Percentiles rank a stretch among this genome's conserved stretches.
phyloP scores from a whole-genome alignment of 2,888 invertebrate genomes.

The Stegana nigrithorax region DNA sequence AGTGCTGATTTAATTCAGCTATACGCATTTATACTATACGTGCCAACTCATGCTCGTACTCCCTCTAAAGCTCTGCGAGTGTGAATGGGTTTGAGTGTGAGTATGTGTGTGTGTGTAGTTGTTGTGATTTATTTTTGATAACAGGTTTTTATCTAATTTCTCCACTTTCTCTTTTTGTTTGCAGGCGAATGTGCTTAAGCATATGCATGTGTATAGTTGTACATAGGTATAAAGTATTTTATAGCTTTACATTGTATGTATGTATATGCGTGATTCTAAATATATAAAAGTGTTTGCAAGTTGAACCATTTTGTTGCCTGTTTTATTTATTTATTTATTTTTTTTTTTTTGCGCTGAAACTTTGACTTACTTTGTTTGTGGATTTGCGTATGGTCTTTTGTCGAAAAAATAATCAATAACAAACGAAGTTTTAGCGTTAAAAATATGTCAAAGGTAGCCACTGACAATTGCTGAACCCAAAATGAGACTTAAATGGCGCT shows the following conservation, averaged over 20 bases:
- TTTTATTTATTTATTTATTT: neutral
- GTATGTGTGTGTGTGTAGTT: neutral
- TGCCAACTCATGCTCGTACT: neutral
- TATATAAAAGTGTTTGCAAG: conserved; percentile 34
- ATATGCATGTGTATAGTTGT: neutral
- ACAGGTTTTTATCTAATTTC: conserved; percentile 60
- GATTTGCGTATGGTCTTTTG: conserved; percentile 28
- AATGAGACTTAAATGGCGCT: too few relatives aligned
- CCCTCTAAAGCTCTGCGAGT: conserved; percentile 25
- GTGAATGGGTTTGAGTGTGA: conserved; percentile 6
- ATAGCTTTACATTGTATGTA: too few relatives aligned
- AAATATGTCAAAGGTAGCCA: neutral
- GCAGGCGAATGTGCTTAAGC: conserved; percentile 22
- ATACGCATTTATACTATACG: conserved; percentile 5
- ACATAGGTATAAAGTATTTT: conserved; percentile 2
- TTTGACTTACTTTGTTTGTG: conserved; percentile 52
- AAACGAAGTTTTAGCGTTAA: neutral
- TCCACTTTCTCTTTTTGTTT: conserved; percentile 51
- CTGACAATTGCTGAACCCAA: too few relatives aligned
- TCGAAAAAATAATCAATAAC: conserved; percentile 6
- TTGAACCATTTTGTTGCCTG: conserved; percentile 42
- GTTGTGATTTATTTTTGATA: conserved; percentile 8
- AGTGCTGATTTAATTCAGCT: conserved; percentile 44
- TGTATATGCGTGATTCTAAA: conserved; percentile 1
- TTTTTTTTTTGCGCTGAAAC: conserved; percentile 43